Evolutionary conservation across 1,140 invertebrate species (phyloP), one percentile per base, ranked within the genome.

Genomic region (Bombus confusus): DNA sequence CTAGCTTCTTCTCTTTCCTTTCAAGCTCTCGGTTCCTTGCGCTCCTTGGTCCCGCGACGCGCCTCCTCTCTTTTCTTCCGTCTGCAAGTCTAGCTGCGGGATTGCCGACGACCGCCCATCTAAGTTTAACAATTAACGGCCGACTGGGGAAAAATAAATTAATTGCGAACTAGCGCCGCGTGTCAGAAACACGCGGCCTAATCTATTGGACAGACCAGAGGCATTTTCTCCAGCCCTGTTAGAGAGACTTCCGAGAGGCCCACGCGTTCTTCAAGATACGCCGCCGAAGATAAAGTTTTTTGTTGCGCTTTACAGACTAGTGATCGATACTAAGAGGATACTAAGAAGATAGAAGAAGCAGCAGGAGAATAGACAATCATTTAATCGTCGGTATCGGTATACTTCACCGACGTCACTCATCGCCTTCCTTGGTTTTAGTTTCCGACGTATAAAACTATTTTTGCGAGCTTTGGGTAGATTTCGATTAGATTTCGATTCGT

Each of bases 101-200:
- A 86, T 89, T 87, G 76, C 69, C 84, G 85, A 90, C 91, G 88
- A 94, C 93, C 93, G 91, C 92, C 89, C 87, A 94, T 94, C 93
- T 94, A 94, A 94, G 92, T 94, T 94, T 94, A 94, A 94, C 93
- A 94, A 94, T 94, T 94, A 94, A 94, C 93, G 89, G 83, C 69
- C 79, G 81, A 78, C 85, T 87, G 52, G 77, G 86, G 91, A 93
- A 94, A 93, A 94, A 94, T 93, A 93, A 94, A 94, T 94, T 93
- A 93, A 93, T 94, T 92, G 91, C 88, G 87, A 89, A 75, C 77
- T 82, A 64, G 57, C 15, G 80, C 39, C 73, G 85, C 74, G 52
- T 88, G 91, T 92, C 92, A 92, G 85, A 85, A 89, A 89, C 91
- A 93, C 85, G 83, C 88, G 73, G 85, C 57, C 87, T 89, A 85